These are phyloP conservation scores for Neogobius melanostomus DNA, from an alignment of 2,113 vertebrate species.

Conservation along the genomic window DNA sequence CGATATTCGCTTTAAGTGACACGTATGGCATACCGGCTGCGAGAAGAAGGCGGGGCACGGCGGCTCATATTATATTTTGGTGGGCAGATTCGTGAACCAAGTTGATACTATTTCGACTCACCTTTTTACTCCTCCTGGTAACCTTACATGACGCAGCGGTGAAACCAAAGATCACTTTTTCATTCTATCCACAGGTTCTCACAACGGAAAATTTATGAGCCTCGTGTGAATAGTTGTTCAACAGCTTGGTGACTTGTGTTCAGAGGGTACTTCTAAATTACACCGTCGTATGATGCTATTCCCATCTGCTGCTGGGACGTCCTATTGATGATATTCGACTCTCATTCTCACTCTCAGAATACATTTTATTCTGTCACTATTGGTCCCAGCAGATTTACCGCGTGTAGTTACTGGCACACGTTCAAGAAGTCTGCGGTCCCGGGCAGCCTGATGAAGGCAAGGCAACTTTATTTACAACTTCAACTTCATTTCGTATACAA, in stretches of 20 bases:
- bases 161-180: neutral
- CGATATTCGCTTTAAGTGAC: constrained; percentile 26
- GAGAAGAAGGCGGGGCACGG: neutral
- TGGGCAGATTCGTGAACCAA: neutral
- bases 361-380: constrained; percentile 24
- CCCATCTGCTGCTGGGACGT: constrained; percentile 24
- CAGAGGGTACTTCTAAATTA: constrained; percentile 30
- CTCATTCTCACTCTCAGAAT: constrained; percentile 4
- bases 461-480: too few species aligned
- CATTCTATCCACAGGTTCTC: neutral
- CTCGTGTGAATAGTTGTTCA: constrained; percentile 9
- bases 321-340: constrained; percentile 8
- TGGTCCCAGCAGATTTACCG: constrained; percentile 37
- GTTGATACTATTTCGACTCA: neutral
- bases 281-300: constrained; percentile 21
- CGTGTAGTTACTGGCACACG: constrained; percentile 20
- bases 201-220: constrained; percentile 11
- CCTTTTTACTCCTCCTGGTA: neutral
- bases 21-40: constrained; percentile 32
- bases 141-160: neutral
- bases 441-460: neutral
- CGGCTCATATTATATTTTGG: constrained; percentile 12
- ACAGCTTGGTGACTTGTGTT: constrained; percentile 16
- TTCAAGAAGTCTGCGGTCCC: constrained; percentile 20
- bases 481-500: too few species aligned